Evolutionary conservation across 2,797 vertebrate species (phyloP), one percentile per base, ranked within the genome.

Genomic region (Coregonus suidteri): DNA sequence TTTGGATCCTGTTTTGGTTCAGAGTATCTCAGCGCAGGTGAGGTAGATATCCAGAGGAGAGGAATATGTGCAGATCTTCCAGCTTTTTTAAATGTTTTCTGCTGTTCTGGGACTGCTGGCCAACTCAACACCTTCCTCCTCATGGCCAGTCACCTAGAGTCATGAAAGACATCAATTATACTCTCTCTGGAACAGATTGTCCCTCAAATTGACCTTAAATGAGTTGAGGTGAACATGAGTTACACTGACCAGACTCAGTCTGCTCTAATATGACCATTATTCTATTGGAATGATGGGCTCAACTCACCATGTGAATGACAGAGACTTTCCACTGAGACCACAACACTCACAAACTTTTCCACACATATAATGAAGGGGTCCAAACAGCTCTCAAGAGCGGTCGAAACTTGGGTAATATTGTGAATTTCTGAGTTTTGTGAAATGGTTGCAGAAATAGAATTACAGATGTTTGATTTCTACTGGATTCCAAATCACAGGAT

Each of bases 41-140:
- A 11, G 41, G 75, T 68, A 67, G 72, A 72, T 77, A 79, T 79
- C 59, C 53, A 18, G 69, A 78, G 71, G 75, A 82, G 2, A 79
- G 72, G 77, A 31, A 71, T 1, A 65, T 47, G 41, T 75, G 78
- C 75, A 69, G 78, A 79, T 77, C 68, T 82, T 82, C 73, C 75
- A 25, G 35, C 1, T 14, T 9, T 9, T 16, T n/a, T n/a, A 41
- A 15, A 69, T 69, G 15, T 35, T 69, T 69, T 47, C 41, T 47
- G 41, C 41, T 47, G 41, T 47, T 11, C 41, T 47, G 41, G 41
- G 9, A 47, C 41, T 11, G 41, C 41, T n/a, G 34, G n/a, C 18
- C 35, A 70, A 47, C 37, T 18, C 9, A n/a, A 25, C 37, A n/a
- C 68, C 68, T 70, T 37, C 41, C 35, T 37, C 20, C 14, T 41